Percentiles rank a stretch among this genome's conserved stretches.
Conservation (phyloP, 1,140 invertebrate species). For the Centruroides vittatus region DNA sequence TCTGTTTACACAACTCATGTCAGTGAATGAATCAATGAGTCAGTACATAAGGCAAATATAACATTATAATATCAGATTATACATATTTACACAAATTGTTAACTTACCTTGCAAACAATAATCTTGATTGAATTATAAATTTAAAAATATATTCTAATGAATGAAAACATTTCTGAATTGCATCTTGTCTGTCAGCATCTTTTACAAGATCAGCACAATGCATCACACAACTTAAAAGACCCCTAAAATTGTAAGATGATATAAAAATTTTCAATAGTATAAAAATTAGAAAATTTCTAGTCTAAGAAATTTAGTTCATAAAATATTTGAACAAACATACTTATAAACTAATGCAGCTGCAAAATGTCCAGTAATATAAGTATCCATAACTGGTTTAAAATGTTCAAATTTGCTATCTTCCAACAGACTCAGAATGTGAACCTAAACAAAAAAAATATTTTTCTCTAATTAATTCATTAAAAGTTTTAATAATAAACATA, state of each 20-base stretch:
- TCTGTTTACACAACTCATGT: too few relatives aligned
- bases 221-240: slow-evolving; percentile 70
- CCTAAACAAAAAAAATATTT: slow-evolving; percentile 35
- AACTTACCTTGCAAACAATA: slow-evolving; percentile 52
- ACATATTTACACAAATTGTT: too few relatives aligned
- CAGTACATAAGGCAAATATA: too few relatives aligned
- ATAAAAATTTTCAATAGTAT: slow-evolving; percentile 18
- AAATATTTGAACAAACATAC: slow-evolving; percentile 32
- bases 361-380: slow-evolving; percentile 89
- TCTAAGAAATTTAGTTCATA: too few relatives aligned
- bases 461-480: too few relatives aligned
- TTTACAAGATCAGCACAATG: slow-evolving; percentile 77
- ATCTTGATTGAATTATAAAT: slow-evolving; percentile 79
- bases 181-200: slow-evolving; percentile 60
- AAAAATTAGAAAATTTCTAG: neutral
- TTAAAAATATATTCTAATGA: slow-evolving; percentile 91
- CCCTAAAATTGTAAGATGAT: slow-evolving; percentile 34
- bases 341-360: slow-evolving; percentile 90
- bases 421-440: slow-evolving; percentile 80
- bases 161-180: slow-evolving; percentile 75
- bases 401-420: slow-evolving; percentile 88
- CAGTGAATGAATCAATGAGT: too few relatives aligned
- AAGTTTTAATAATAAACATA: too few relatives aligned
- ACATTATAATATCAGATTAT: too few relatives aligned
- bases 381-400: slow-evolving; percentile 88